Evolutionary conservation across 1,140 invertebrate genomes (phyloP).

Genomic region (Cyclargus thomasi): DNA sequence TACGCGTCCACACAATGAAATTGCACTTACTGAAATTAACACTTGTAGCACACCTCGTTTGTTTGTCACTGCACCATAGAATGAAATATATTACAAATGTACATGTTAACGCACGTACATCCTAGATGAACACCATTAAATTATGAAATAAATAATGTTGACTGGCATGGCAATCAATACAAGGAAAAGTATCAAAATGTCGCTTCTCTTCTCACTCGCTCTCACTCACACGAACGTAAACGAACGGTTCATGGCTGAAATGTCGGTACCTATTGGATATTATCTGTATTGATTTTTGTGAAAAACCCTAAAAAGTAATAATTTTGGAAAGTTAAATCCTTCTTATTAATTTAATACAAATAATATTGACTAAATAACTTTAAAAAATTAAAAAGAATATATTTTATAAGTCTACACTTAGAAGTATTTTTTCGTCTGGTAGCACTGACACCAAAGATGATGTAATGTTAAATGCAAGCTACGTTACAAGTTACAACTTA

Average conservation of each 20-base stretch:
- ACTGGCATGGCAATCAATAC: conserved; percentile 68
- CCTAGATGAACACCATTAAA: conserved; percentile 36
- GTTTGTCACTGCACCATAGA: conserved; percentile 31
- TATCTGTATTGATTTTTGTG: neutral
- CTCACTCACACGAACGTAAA: conserved; percentile 35
- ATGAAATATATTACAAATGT: conserved; percentile 29
- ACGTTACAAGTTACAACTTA: too few species aligned
- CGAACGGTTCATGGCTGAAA: conserved; percentile 41
- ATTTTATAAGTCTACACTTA: too few species aligned
- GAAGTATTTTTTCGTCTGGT: too few species aligned
- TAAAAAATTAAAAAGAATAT: too few species aligned
- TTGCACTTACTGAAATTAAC: conserved; percentile 59
- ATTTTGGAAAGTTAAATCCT: too few species aligned
- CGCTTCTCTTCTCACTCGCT: conserved; percentile 42
- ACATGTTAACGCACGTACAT: conserved; percentile 41
- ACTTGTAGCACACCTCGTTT: conserved; percentile 42
- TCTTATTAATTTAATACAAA: too few species aligned
- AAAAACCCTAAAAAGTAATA: too few species aligned
- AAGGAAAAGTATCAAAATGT: conserved; percentile 67
- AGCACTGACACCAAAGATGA: too few species aligned
- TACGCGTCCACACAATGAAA: conserved; percentile 67
- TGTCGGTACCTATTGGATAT: conserved; percentile 2
- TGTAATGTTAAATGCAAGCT: too few species aligned
- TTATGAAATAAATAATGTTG: conserved; percentile 48
- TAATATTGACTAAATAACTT: too few species aligned